A percentile compares a stretch with the other conserved stretches of the same genome.
These are phyloP conservation scores for Perdix hodgsoniae DNA, from an alignment of 2,797 vertebrate genomes.

Conservation along the genomic window DNA sequence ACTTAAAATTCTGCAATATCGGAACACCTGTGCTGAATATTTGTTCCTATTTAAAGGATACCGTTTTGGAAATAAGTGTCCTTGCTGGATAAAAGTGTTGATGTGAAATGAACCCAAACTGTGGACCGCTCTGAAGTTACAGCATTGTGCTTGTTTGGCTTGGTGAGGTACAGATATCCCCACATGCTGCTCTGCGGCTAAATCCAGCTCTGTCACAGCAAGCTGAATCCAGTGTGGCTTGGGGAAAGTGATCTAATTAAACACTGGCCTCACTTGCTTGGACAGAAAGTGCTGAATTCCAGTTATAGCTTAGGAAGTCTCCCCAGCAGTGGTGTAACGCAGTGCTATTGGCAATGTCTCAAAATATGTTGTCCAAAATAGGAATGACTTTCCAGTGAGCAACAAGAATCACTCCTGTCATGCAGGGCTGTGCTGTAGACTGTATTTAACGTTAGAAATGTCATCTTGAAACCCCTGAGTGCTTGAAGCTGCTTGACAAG, in stretches of 20 bases:
- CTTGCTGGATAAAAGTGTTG: not conserved
- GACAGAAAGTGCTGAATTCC: not conserved
- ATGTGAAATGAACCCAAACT: not conserved
- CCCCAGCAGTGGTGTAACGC: not conserved
- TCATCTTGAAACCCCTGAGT: not conserved
- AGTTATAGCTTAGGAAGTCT: not conserved
- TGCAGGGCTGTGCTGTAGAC: not conserved
- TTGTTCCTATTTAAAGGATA: not conserved
- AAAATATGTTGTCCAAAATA: not conserved
- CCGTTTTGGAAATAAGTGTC: not conserved
- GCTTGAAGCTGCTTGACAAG: constrained; percentile 26
- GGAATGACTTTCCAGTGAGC: not conserved
- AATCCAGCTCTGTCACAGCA: not conserved
- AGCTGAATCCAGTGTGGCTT: not conserved
- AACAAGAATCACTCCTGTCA: not conserved
- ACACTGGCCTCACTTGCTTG: not conserved
- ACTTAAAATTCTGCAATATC: not conserved
- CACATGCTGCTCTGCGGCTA: not conserved
- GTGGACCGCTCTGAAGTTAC: fast-evolving
- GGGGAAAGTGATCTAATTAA: not conserved
- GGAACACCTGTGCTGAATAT: not conserved
- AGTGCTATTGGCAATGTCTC: not conserved
- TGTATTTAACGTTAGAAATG: not conserved
- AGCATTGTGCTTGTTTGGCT: not conserved
- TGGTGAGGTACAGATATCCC: not conserved